Evolutionary conservation across 2,888 invertebrate genomes (phyloP), one percentile per base, ranked within the genome.

Genomic region (Entomobrya proxima): DNA sequence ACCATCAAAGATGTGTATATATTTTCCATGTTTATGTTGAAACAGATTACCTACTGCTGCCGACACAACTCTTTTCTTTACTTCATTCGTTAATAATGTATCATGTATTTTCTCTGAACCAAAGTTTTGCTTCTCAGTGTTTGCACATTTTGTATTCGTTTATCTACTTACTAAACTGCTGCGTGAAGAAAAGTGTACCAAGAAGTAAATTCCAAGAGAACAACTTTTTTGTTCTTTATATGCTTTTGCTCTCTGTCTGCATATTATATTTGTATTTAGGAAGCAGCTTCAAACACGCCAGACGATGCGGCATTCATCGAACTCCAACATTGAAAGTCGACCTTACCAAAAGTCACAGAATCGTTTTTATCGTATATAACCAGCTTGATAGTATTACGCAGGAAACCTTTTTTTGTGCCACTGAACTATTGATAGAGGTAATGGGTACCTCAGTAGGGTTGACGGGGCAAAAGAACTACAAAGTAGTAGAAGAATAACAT

Each of bases 1-100:
- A 13, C 55, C 35, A 64, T 11, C 7, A 15, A 13, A 47, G 47
- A 55, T 0, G 13, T 47, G 27, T 13, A 69, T 69, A n/a, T n/a
- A n/a, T n/a, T n/a, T n/a, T n/a, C 13, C 69, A 40, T 69, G 69
- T 27, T 69, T 69, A 30, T 44, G 78, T 78, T 50, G 27, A 30
- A 78, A 78, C 64, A 58, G 78, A 78, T 78, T 78, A 47, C 78
- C 21, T 78, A 78, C 64, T 78, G 50, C 78, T 67, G 21, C 35
- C 40, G 18, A 32, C 32, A n/a, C 21, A 72, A 52, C 81, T 35
- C 37, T 40, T 81, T 47, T 24, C 27, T 47, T 21, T 69, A 32
- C 50, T 7, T 67, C 40, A 64, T 15, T 78, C 47, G 61, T 78
- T 67, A 64, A 79, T 79, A 79, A 64, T 79, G 79, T 67, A 78